Conservation (phyloP, 2,888 invertebrate species). For the Pristionchus maxplancki region DNA sequence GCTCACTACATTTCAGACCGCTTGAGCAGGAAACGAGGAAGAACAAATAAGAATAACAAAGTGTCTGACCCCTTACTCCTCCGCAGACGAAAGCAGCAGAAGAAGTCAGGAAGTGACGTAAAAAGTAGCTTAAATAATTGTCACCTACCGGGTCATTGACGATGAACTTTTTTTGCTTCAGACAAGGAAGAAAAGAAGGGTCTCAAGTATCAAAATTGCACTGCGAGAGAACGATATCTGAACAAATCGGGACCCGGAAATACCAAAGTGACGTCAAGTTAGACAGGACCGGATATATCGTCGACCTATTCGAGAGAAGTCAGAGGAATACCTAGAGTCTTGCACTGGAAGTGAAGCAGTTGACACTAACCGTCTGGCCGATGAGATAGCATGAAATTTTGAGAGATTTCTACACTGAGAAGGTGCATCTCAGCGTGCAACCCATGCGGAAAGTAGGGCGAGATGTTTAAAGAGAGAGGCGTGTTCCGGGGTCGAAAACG, state of each 20-base stretch:
- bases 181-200: too few species aligned
- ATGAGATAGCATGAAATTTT: too few species aligned
- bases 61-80: background rate
- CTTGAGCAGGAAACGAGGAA: background rate
- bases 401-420: background rate
- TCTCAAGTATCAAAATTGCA: background rate
- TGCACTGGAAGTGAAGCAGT: background rate
- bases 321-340: background rate
- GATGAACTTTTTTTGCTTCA: too few species aligned
- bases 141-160: too few species aligned
- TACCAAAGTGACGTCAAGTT: background rate
- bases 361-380: background rate
- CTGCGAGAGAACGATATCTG: background rate
- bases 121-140: too few species aligned
- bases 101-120: background rate
- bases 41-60: background rate
- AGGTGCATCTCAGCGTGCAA: background rate
- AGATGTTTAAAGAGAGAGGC: background rate
- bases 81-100: background rate
- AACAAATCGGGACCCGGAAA: background rate
- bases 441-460: background rate
- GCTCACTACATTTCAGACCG: slow-evolving; percentile 3
- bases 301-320: background rate
- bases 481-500: background rate
- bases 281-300: background rate